Base-by-base conservation (phyloP, 2,113 vertebrate species). In the Beaufortia kweichowensis region DNA sequence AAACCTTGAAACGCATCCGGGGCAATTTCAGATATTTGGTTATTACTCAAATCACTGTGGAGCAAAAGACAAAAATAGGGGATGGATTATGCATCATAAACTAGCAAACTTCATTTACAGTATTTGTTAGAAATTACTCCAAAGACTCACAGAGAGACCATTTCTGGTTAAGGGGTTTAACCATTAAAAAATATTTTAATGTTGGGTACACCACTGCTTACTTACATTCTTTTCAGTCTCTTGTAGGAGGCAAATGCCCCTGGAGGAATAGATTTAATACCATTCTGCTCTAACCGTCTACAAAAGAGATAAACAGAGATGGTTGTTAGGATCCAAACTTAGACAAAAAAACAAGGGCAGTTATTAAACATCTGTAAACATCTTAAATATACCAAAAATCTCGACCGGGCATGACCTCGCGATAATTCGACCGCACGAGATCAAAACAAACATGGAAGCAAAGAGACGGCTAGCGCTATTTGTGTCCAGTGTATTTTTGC, bases 31-130 rank as follows among this genome's bases (percentile, higher is more conserved):
- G 94, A 93, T 48, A 99, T 99, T 90, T 99, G 97, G 89, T 99
- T 99, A 92, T 99, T 99, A 91, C 97, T 98, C 86, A 98, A 90
- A 91, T 99, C 97, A 94, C 97, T 99, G 92, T 59, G 84, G 89
- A 61, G 66, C 63, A 83, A 85, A 76, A 81, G 33, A 43, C 7
- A 29, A 15, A 73, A 19, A 14, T 2, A 33, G 29, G 24, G 35
- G 28, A 55, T 2, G 29, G 5, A 41, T 29, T 21, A 53, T 5
- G 6, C 9, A 21, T 21, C n/a, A 53, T 53, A 76, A 23, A 72
- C 56, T 62, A 3, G 79, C 62, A 46, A 73, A 9, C 21, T 19
- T 2, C 28, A 56, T 17, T 5, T 46, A n/a, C n/a, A n/a, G n/a
- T n/a, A 46, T 46, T 46, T 46, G 15, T 12, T 1, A 17, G 15